Evolutionary conservation across 2,113 vertebrate species (phyloP), one percentile per base, ranked within the genome.

Genomic region (Aphelocoma coerulescens): DNA sequence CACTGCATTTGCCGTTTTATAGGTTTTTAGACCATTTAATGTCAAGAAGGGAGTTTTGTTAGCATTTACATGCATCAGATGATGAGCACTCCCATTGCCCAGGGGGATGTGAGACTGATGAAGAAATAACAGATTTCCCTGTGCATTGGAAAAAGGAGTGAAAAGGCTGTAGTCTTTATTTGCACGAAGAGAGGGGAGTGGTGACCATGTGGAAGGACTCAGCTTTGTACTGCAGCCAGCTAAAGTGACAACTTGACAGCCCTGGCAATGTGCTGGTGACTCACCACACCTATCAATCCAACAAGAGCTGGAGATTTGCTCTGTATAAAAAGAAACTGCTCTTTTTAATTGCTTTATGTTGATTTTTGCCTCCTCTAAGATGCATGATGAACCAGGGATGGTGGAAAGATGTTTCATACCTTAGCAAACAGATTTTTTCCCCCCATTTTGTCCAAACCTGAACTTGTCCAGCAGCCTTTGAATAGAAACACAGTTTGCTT

Each of bases 111-210:
- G 23, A 87, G 83, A 59, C n/a, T 6, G 15, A 28, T 49, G 69
- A 85, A 82, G 57, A 91, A 93, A 83, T 65, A 84, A 81, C 73
- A 95, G 84, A 82, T 88, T 87, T 85, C 52, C 48, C 66, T 14
- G 43, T 63, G 68, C 17, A 3, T 62, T 79, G 71, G 57, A 75
- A 80, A 24, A 82, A 62, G 32, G 26, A 89, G 37, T 37, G 49
- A 44, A 57, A 94, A 89, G 32, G 20, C 41, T 54, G 48, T 18
- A 49, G 55, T 37, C 28, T 48, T 54, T 78, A 48, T 76, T 52
- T 65, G 62, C 44, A 83, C 6, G 12, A 33, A 57, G 33, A 11
- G 14, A 66, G 20, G 14, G 55, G 77, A 89, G 73, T 0, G 1
- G 48, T 92, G 72, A 69, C 93, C 86, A 51, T 49, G 72, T 73